Conservation (phyloP, 2,888 invertebrate species). For the Halictus ligatus region DNA sequence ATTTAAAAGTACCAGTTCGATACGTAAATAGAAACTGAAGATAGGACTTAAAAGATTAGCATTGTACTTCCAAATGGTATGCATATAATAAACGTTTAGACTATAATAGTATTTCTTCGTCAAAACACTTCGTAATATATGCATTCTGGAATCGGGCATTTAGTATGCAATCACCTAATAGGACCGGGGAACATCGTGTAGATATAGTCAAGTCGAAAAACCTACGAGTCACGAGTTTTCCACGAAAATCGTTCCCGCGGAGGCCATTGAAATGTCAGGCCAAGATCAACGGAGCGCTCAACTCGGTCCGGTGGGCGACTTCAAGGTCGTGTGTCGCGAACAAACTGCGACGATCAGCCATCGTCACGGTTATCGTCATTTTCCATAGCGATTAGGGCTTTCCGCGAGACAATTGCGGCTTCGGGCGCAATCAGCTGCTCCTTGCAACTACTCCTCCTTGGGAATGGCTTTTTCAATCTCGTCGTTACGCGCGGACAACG, state of each 20-base stretch:
- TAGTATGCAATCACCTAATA: too few species aligned
- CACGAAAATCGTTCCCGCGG: conserved; percentile 39
- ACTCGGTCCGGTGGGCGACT: conserved; percentile 58
- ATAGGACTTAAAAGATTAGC: too few species aligned
- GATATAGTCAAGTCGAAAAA: not conserved
- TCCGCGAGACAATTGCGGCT: not conserved
- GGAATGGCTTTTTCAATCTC: conserved; percentile 16
- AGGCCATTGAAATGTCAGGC: conserved; percentile 66
- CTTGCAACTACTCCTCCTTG: too few species aligned
- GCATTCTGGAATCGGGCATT: not conserved
- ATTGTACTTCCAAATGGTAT: too few species aligned
- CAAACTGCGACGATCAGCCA: conserved; percentile 10
- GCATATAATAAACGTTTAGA: too few species aligned
- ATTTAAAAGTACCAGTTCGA: too few species aligned
- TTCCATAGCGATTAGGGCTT: conserved; percentile 24
- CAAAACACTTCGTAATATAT: too few species aligned
- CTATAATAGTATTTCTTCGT: too few species aligned
- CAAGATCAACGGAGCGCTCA: conserved; percentile 69
- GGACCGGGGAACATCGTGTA: not conserved
- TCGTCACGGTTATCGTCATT: conserved; percentile 32
- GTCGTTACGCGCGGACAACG: not conserved
- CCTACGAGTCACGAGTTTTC: conserved; percentile 35
- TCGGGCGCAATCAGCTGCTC: conserved; percentile 11
- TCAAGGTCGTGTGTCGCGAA: conserved; percentile 62
- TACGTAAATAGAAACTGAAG: too few species aligned